Evolutionary conservation across 2,113 vertebrate species (phyloP).

Genomic region (Caranx melampygus): DNA sequence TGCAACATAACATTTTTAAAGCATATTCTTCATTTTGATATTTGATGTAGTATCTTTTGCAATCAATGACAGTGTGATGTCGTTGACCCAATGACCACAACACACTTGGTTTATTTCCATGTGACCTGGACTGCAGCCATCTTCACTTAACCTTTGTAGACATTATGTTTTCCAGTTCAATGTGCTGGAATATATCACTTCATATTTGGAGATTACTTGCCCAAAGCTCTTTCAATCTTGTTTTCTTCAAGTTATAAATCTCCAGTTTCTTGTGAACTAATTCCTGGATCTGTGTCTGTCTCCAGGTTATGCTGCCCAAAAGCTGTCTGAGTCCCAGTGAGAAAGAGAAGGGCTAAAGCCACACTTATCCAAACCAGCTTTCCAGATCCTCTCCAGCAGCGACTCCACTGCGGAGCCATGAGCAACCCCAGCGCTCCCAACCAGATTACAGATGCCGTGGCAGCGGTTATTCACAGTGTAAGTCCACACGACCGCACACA

Average conservation of each 20-base stretch:
- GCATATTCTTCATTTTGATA: too few species aligned
- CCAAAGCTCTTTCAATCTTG: neutral
- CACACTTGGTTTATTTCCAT: neutral
- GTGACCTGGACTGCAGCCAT: neutral
- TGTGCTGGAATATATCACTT: neutral
- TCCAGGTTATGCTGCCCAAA: constrained; percentile 87
- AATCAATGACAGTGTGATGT: neutral
- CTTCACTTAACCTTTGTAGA: neutral
- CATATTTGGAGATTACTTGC: constrained; percentile 10
- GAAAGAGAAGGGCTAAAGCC: constrained; percentile 87
- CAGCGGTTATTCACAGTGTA: constrained; percentile 75
- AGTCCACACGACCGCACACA: constrained; percentile 58
- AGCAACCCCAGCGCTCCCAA: constrained; percentile 72
- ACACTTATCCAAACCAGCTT: constrained; percentile 50
- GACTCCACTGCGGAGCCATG: constrained; percentile 75
- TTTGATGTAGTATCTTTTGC: neutral
- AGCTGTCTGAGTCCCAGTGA: constrained; percentile 85
- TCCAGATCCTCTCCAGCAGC: constrained; percentile 50
- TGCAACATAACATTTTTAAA: too few species aligned
- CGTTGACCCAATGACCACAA: neutral
- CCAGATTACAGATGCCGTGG: constrained; percentile 64
- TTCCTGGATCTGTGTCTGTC: constrained; percentile 40
- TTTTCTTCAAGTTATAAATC: constrained; percentile 17
- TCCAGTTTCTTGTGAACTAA: constrained; percentile 19
- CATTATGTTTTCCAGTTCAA: neutral